Conservation (phyloP, 1,140 invertebrate genomes). For the Tenebrio molitor region DNA sequence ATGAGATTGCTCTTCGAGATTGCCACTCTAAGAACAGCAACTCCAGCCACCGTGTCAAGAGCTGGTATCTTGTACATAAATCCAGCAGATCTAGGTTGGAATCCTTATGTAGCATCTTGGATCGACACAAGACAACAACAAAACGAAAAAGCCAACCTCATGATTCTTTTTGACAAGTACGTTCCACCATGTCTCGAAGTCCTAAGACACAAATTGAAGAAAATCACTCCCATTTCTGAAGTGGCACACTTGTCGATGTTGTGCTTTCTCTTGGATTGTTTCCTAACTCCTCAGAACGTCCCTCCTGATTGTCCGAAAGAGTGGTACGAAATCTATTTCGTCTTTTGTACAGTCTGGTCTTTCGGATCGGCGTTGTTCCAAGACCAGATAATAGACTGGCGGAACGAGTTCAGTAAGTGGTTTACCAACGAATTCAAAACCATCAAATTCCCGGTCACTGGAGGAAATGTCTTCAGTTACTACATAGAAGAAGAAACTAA, state of each 20-base stretch:
- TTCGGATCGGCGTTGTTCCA: conserved; percentile 93
- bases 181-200: conserved; percentile 88
- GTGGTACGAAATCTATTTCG: conserved; percentile 95
- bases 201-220: conserved; percentile 85
- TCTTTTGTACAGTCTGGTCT: conserved; percentile 92
- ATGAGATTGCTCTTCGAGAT: conserved; percentile 97
- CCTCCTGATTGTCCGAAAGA: conserved; percentile 92
- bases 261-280: conserved; percentile 89
- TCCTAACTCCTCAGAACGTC: conserved; percentile 84
- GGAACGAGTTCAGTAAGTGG: conserved; percentile 95
- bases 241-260: conserved; percentile 93
- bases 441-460: conserved; percentile 86
- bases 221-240: conserved; percentile 92
- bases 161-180: conserved; percentile 95
- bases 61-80: conserved; percentile 94
- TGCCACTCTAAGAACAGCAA: conserved; percentile 91
- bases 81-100: conserved; percentile 96
- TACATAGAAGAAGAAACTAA: conserved; percentile 89
- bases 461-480: conserved; percentile 91
- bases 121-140: conserved; percentile 83
- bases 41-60: conserved; percentile 95
- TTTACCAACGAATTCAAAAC: conserved; percentile 91
- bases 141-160: conserved; percentile 83
- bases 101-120: conserved; percentile 94
- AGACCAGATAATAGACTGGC: conserved; percentile 90